Conservation (phyloP, 2,113 vertebrate genomes). For the Bungarus multicinctus region DNA sequence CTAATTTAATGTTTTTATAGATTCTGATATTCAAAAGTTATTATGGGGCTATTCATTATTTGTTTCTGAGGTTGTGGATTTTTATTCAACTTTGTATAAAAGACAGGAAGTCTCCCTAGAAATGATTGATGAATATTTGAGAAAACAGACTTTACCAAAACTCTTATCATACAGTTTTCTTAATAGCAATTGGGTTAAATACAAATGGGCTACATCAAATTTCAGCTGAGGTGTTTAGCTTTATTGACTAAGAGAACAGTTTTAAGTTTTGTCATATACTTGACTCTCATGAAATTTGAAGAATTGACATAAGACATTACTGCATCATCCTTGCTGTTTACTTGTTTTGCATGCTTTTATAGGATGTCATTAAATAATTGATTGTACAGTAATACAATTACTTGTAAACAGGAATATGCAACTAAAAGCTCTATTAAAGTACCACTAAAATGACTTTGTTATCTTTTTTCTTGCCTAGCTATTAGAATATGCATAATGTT, state of each 20-base stretch:
- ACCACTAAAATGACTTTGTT: constrained; percentile 40
- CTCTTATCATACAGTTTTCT: neutral
- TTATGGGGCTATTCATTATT: neutral
- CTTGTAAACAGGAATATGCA: neutral
- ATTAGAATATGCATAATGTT: constrained; percentile 12
- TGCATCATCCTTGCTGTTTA: neutral
- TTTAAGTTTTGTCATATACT: neutral
- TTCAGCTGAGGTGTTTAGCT: neutral
- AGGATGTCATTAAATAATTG: neutral
- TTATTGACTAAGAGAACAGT: neutral
- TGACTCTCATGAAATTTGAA: neutral
- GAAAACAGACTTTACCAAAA: too few species aligned
- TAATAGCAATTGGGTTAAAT: neutral
- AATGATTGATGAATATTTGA: neutral
- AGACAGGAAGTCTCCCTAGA: neutral
- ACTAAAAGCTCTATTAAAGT: constrained; percentile 34
- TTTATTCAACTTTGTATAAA: neutral
- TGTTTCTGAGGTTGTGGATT: neutral
- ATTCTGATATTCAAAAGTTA: neutral
- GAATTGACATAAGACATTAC: neutral
- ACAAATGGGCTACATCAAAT: neutral
- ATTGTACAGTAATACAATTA: constrained; percentile 3
- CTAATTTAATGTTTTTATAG: neutral
- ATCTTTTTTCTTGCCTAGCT: neutral
- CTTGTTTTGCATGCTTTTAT: neutral